Evolutionary conservation across 2,888 invertebrate genomes (phyloP), one percentile per base, ranked within the genome.

Genomic region (Coenonympha glycerion): DNA sequence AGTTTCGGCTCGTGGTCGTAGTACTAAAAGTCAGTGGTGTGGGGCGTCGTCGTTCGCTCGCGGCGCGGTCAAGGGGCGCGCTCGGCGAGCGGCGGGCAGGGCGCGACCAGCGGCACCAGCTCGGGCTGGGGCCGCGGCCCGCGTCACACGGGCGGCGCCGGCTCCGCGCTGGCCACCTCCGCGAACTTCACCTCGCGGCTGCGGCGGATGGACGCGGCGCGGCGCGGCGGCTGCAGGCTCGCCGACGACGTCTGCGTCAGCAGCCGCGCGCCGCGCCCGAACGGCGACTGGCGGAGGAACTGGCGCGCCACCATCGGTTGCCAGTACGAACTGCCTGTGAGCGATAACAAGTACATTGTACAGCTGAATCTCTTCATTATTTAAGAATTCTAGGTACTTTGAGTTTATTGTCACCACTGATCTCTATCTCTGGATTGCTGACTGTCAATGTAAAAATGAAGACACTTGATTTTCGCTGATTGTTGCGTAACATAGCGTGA

Each of bases 251-350:
- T 74, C 62, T 87, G 87, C 31, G 85, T 61, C 46, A 80, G 53
- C 49, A 84, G 65, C 45, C 78, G 74, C 19, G 64, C 61, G 53
- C 65, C 60, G 18, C 78, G 78, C 18, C 76, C 72, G 79, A 93
- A 93, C 47, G 93, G 93, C 39, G 92, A 93, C 56, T 89, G 88
- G 16, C 89, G 88, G 13, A 92, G 90, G 70, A 93, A 93, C 75
- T 93, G 93, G 52, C 90, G 92, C 21, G 92, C 92, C 40, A 92
- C 90, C 54, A 92, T 74, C 4, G 93, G 93, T 51, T 91, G 88
- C 92, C 92, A 93, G 64, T 89, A 87, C 41, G 90, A 90, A 50
- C 65, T 73, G 24, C 74, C 84, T 82, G 73, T 8, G 48, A 46
- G 11, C 41, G 8, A 28, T 19, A n/a, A n/a, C n/a, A n/a, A n/a